Evolutionary conservation across 2,113 vertebrate genomes (phyloP).

Genomic region (Rhadina sibilatrix): DNA sequence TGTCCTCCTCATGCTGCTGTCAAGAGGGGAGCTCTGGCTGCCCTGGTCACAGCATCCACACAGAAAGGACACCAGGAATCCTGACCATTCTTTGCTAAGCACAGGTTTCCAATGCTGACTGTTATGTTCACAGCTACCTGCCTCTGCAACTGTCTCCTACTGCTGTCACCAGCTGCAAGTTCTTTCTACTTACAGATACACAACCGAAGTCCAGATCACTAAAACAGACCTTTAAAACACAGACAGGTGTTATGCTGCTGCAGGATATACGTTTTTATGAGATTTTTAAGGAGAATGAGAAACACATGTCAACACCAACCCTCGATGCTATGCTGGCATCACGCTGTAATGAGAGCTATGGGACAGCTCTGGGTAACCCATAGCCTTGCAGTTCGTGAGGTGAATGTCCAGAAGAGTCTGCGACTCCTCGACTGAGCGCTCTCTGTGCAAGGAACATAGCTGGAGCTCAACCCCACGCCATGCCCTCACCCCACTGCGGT

Average conservation of each 20-base stretch:
- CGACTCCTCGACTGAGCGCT: accelerated
- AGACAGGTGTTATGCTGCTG: background rate
- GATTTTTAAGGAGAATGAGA: background rate
- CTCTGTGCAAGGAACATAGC: accelerated
- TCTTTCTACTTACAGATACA: accelerated
- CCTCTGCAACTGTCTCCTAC: accelerated
- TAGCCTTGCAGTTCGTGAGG: background rate
- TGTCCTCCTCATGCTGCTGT: background rate
- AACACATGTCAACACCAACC: background rate
- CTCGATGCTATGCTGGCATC: accelerated
- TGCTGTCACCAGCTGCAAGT: background rate
- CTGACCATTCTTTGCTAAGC: background rate
- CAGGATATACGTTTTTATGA: accelerated
- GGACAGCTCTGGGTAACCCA: background rate
- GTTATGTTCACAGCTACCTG: background rate
- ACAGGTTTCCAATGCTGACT: background rate
- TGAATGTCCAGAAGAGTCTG: background rate
- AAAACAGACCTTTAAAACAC: background rate
- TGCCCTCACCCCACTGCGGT: background rate
- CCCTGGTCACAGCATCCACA: background rate
- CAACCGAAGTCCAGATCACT: background rate
- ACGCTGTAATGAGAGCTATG: accelerated
- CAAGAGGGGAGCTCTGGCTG: background rate
- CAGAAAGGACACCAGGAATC: background rate
- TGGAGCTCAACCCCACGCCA: background rate